phyloP scores from a whole-genome alignment of 2,797 vertebrate species.

The Glossophaga mutica region DNA sequence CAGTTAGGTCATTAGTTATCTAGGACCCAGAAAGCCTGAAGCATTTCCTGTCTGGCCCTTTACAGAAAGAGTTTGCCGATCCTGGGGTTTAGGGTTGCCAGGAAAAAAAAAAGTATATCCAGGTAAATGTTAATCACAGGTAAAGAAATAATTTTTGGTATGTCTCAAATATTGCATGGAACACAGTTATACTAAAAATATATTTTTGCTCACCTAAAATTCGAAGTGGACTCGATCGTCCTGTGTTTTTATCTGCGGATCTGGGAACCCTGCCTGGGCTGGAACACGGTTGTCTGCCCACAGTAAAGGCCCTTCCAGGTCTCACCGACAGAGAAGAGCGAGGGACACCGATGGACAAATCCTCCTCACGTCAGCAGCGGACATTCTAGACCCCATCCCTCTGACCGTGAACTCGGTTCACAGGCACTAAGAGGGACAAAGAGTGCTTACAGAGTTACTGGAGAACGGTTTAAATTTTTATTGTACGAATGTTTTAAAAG shows the following conservation, averaged over 20 bases:
- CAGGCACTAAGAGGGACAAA: neutral
- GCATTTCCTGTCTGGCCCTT: neutral
- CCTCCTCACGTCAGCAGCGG: neutral
- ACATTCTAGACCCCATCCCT: neutral
- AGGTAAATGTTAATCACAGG: neutral
- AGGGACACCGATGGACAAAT: neutral
- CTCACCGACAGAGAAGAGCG: neutral
- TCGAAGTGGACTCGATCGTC: neutral
- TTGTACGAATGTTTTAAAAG: neutral
- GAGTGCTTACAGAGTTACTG: neutral
- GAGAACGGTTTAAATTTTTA: neutral
- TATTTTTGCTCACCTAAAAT: neutral
- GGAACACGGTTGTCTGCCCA: neutral
- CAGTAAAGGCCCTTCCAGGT: neutral
- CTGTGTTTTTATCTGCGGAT: neutral
- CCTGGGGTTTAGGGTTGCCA: neutral
- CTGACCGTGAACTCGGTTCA: conserved; percentile 19
- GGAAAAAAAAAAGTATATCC: neutral
- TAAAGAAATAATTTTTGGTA: neutral
- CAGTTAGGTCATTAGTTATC: neutral
- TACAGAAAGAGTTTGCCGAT: neutral
- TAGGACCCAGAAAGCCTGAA: neutral
- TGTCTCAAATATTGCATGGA: neutral
- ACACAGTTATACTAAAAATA: neutral
- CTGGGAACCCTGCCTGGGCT: neutral